Conservation (phyloP, 2,797 vertebrate species). For the Silurus aristotelis region DNA sequence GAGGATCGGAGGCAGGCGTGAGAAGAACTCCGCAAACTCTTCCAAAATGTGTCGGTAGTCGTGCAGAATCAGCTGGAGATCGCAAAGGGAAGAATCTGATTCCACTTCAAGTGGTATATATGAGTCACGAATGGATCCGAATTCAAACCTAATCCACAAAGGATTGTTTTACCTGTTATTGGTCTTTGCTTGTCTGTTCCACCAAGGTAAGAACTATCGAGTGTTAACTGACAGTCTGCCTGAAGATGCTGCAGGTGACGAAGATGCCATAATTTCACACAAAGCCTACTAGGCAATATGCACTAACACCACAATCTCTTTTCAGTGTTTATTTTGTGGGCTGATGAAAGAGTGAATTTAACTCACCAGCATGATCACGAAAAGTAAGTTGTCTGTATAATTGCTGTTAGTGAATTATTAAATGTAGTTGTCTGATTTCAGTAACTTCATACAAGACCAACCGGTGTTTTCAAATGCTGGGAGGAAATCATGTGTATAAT, state of each 20-base stretch:
- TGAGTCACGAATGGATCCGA: slow-evolving; percentile 76
- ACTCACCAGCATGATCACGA: slow-evolving; percentile 65
- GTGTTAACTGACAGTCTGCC: not conserved
- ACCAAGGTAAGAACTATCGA: slow-evolving; percentile 71
- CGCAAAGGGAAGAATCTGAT: slow-evolving; percentile 54
- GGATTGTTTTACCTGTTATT: slow-evolving; percentile 61
- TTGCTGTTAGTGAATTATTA: not conserved
- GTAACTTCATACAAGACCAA: not conserved
- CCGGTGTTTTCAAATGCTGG: not conserved
- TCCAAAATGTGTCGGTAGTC: slow-evolving; percentile 61
- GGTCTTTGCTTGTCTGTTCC: slow-evolving; percentile 68
- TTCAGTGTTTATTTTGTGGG: slow-evolving; percentile 71
- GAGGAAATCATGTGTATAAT: no score
- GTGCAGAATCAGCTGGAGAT: slow-evolving; percentile 42
- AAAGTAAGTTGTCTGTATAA: slow-evolving; percentile 67
- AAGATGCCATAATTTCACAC: not conserved
- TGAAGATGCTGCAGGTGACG: not conserved
- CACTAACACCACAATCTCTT: slow-evolving; percentile 38
- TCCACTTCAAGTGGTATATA: slow-evolving; percentile 68
- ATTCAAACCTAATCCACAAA: slow-evolving; percentile 65
- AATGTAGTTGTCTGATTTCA: not conserved
- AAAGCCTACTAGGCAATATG: not conserved
- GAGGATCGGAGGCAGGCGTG: slow-evolving; percentile 55
- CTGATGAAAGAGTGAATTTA: slow-evolving; percentile 64
- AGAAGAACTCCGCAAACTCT: slow-evolving; percentile 64